Conservation (phyloP, 2,888 invertebrate genomes). For the Hetaerina titia region DNA sequence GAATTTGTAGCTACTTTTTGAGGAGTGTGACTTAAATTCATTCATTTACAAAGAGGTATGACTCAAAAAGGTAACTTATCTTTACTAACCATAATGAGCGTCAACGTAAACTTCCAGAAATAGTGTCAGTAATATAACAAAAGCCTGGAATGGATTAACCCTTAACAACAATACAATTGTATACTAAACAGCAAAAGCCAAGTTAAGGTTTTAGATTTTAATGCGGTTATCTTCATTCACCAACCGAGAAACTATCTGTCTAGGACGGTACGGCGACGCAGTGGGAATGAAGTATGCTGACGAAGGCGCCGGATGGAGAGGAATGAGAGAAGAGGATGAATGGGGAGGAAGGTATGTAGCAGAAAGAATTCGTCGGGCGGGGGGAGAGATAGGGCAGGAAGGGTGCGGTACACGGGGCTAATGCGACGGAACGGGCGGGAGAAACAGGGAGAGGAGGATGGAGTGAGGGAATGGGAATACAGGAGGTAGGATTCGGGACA, state of each 20-base stretch:
- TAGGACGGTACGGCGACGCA: background rate
- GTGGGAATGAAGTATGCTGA: background rate
- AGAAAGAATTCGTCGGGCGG: background rate
- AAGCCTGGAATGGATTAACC: no score
- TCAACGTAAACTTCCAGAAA: no score
- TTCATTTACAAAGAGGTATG: no score
- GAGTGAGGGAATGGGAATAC: background rate
- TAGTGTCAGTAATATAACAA: no score
- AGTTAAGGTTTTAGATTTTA: background rate
- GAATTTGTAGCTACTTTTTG: no score
- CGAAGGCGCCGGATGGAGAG: background rate
- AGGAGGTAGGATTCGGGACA: background rate
- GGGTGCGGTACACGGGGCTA: no score
- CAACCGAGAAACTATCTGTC: background rate
- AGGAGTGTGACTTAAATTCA: no score
- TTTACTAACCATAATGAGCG: no score
- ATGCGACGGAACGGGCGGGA: background rate
- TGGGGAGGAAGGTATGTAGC: constrained; percentile 6
- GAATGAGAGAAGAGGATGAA: background rate
- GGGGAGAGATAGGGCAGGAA: background rate
- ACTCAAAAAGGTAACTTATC: no score
- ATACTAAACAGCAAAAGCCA: background rate
- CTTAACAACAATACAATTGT: no score
- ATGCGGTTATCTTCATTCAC: background rate
- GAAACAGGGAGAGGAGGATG: background rate